Evolutionary conservation across 2,888 invertebrate species (phyloP), one percentile per base, ranked within the genome.

Genomic region (Cremastinae sp.): DNA sequence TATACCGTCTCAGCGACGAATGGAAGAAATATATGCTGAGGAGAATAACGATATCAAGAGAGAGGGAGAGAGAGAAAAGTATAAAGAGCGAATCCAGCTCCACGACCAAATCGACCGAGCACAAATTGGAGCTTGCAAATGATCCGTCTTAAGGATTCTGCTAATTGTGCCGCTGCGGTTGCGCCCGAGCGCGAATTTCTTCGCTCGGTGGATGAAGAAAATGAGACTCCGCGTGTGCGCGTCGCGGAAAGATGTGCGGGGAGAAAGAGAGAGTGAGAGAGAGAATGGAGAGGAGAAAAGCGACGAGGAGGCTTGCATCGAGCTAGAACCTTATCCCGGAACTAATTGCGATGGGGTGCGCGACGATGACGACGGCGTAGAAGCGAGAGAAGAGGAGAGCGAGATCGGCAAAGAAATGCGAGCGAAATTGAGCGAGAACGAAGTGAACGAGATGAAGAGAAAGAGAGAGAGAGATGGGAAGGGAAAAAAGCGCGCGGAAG

Each of bases 51-150:
- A 36, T 49, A 22, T 8, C 5, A 16, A 16, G 5, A 4, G 49
- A 47, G 47, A 64, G 38, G n/a, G 10, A 62, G 62, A 20, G 38
- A 20, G 49, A 20, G 12, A 51, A 43, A 14, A 45, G 16, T 5
- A 28, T 2, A 28, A 68, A 69, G 51, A 65, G 49, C n/a, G n/a
- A 70, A 54, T 74, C 75, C n/a, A n/a, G n/a, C 71, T 71, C 79
- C 81, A 80, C 79, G 79, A 77, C 78, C 83, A 80, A 84, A 86
- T 87, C 84, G 84, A 84, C 81, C 81, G 71, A 70, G 76, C 78
- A 61, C 61, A 85, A 86, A 86, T 86, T 86, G 83, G 83, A 83
- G 82, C 84, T 83, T 83, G 86, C 85, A 86, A 86, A 86, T 83
- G 86, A 87, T 86, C 84, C 80, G 80, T 78, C 83, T 85, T 85